A percentile compares a stretch with the other conserved stretches of the same genome.
phyloP scores from a whole-genome alignment of 2,113 vertebrate species.

The Chinchilla lanigera region DNA sequence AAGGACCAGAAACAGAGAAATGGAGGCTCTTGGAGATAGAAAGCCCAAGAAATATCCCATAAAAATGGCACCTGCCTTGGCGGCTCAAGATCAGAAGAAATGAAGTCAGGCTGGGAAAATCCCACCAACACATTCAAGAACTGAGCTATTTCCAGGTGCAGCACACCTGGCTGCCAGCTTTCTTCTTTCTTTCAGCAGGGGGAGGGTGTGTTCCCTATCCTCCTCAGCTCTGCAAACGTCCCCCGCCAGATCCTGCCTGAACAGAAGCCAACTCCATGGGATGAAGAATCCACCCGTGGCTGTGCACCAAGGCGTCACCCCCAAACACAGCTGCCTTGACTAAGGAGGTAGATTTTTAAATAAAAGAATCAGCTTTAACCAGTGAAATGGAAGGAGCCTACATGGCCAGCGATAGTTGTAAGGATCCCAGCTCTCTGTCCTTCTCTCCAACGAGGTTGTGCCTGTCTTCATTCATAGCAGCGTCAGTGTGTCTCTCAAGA shows the following conservation, averaged over 20 bases:
- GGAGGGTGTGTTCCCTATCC: neutral
- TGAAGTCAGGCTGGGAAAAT: neutral
- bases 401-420: neutral
- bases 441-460: neutral
- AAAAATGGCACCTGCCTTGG: neutral
- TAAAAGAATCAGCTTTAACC: neutral
- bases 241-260: neutral
- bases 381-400: neutral
- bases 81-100: neutral
- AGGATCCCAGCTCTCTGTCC: neutral
- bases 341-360: neutral
- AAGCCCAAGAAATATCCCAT: neutral
- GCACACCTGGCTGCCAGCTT: neutral
- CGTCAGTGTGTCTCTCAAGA: rapidly evolving
- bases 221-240: rapidly evolving
- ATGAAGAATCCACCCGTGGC: neutral
- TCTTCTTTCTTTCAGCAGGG: rapidly evolving
- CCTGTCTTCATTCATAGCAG: neutral
- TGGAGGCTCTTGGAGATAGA: neutral
- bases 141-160: neutral
- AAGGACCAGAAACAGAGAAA: neutral
- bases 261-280: neutral
- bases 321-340: neutral
- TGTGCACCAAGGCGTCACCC: neutral
- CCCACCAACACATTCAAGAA: neutral